A percentile compares a stretch with the other conserved stretches of the same genome.
Evolutionary conservation across 2,797 vertebrate genomes (phyloP).

Genomic region (Orestias chungarensis): DNA sequence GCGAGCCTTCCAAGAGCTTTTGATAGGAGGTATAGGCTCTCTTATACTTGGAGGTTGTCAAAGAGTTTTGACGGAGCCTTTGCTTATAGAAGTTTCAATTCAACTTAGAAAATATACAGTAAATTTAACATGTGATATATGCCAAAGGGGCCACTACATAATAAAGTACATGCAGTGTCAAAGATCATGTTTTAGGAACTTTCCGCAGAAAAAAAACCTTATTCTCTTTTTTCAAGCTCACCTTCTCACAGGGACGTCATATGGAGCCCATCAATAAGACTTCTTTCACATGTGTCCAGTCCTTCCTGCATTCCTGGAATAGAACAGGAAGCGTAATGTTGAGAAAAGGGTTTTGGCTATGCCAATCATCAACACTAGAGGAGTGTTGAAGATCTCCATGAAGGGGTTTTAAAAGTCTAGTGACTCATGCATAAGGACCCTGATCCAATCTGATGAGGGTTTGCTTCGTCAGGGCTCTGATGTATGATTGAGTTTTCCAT

Average conservation of each 20-base stretch:
- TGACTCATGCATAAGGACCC: constrained; percentile 36
- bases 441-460: constrained; percentile 37
- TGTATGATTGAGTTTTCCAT: constrained; percentile 59
- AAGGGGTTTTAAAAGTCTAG: constrained; percentile 20
- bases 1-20: background rate
- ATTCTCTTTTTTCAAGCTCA: background rate
- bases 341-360: constrained; percentile 39
- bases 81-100: background rate
- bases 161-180: background rate
- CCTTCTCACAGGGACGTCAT: constrained; percentile 36
- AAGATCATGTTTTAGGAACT: background rate
- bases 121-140: background rate
- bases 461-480: constrained; percentile 56
- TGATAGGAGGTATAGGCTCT: background rate
- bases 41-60: background rate
- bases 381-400: constrained; percentile 23
- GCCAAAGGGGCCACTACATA: background rate
- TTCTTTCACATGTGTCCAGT: constrained; percentile 45
- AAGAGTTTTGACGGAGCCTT: background rate
- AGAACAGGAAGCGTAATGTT: constrained; percentile 57
- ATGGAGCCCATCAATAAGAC: constrained; percentile 53
- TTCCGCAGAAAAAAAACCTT: background rate
- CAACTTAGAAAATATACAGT: background rate
- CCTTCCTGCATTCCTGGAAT: constrained; percentile 60
- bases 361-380: constrained; percentile 42